Evolutionary conservation across 2,888 invertebrate genomes (phyloP).

Genomic region (Xestia ashworthii): DNA sequence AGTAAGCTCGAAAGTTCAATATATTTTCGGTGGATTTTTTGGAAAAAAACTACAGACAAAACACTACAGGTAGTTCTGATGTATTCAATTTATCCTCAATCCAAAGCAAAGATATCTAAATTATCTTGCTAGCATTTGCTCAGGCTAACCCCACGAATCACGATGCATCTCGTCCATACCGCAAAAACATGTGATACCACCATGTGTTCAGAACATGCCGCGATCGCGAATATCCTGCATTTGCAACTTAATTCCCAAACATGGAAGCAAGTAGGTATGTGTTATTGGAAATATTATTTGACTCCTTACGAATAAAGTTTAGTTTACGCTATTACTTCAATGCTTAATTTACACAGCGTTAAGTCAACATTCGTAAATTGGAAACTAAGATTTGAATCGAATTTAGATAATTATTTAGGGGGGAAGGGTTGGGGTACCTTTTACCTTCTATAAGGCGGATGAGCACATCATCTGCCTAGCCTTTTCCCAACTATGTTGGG

Average conservation of each 20-base stretch:
- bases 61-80: not conserved
- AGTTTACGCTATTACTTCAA: not conserved
- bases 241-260: not conserved
- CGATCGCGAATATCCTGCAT: not conserved
- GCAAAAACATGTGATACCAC: not conserved
- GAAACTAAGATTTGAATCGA: not conserved
- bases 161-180: not conserved
- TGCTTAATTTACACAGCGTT: not conserved
- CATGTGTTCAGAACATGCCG: constrained; percentile 9
- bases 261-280: not conserved
- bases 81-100: not conserved
- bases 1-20: not conserved
- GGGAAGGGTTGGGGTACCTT: too few relatives aligned
- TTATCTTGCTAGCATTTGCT: not conserved
- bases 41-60: not conserved
- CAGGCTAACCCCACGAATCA: too few relatives aligned
- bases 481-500: too few relatives aligned
- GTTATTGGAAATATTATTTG: not conserved
- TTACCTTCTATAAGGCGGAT: too few relatives aligned
- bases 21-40: too few relatives aligned
- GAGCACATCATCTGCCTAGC: too few relatives aligned
- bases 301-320: not conserved
- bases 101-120: not conserved
- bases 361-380: not conserved
- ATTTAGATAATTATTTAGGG: not conserved